Evolutionary conservation across 2,888 invertebrate genomes (phyloP).

Genomic region (Tenthredo scrophulariae): DNA sequence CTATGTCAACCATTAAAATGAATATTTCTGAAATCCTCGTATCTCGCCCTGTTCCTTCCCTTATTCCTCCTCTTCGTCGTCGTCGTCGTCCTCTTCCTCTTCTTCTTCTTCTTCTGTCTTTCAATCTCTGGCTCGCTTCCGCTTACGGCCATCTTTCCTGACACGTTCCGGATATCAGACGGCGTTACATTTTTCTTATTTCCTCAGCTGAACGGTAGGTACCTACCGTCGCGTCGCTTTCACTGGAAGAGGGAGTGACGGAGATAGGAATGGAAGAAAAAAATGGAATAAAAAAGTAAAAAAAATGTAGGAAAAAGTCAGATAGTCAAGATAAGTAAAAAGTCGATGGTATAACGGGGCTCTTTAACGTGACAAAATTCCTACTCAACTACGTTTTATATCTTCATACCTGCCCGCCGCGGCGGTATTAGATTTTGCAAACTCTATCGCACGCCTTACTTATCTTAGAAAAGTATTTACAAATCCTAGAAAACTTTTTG

Average conservation of each 20-base stretch:
- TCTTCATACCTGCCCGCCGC: background rate
- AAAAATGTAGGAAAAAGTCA: too few relatives aligned
- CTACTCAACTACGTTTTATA: background rate
- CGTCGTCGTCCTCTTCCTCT: slow-evolving; percentile 7
- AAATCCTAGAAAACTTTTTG: background rate
- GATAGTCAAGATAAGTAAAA: background rate
- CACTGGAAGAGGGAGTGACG: background rate
- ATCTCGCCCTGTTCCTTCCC: slow-evolving; percentile 48
- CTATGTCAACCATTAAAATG: slow-evolving; percentile 72
- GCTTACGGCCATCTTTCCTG: slow-evolving; percentile 37
- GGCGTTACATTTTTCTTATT: slow-evolving; percentile 62
- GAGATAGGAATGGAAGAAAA: background rate
- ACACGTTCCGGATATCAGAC: slow-evolving; percentile 63
- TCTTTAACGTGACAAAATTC: background rate
- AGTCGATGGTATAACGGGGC: background rate
- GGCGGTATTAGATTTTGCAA: background rate
- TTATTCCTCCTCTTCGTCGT: slow-evolving; percentile 13
- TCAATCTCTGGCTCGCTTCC: slow-evolving; percentile 27
- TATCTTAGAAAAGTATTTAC: background rate
- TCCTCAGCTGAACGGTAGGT: slow-evolving; percentile 41
- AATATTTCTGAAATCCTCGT: slow-evolving; percentile 69
- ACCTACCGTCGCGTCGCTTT: background rate
- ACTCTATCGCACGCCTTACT: too few relatives aligned
- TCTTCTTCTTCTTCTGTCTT: slow-evolving; percentile 51
- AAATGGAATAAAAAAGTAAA: background rate